Evolutionary conservation across 2,113 vertebrate species (phyloP).

Genomic region (Mastomys natalensis): DNA sequence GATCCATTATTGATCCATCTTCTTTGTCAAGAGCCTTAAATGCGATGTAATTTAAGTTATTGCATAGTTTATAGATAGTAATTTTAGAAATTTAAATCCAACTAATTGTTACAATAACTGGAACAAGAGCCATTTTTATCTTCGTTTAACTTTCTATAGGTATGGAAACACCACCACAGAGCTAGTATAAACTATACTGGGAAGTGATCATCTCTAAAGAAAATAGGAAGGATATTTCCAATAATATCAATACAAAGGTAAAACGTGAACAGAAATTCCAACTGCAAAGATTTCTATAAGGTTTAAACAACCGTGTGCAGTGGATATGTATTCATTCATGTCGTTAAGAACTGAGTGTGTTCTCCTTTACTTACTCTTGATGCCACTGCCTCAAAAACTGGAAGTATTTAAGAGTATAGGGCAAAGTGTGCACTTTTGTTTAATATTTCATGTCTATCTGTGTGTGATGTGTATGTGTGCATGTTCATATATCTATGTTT

Average conservation of each 20-base stretch:
- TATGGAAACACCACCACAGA: neutral
- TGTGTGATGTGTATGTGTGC: neutral
- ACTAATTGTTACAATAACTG: neutral
- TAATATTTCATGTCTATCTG: neutral
- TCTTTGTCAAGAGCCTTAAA: neutral
- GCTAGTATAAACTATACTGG: neutral
- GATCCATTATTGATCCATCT: neutral
- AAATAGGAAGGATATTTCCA: neutral
- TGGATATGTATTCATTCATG: neutral
- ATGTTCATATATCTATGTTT: neutral
- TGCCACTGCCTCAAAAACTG: neutral
- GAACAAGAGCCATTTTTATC: neutral
- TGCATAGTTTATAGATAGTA: neutral
- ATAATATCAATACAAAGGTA: neutral
- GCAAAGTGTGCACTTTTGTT: neutral
- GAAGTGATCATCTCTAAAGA: neutral
- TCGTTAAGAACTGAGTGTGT: neutral
- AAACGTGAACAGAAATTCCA: neutral
- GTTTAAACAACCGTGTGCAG: neutral
- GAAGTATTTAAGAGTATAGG: neutral
- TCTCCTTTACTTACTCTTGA: neutral
- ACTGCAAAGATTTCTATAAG: neutral
- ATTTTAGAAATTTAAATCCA: conserved; percentile 13
- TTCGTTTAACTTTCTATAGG: neutral
- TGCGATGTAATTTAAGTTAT: neutral